Percentiles rank a stretch among this genome's conserved stretches.
phyloP scores from a whole-genome alignment of 2,113 vertebrate genomes.

The Microtus montanus region DNA sequence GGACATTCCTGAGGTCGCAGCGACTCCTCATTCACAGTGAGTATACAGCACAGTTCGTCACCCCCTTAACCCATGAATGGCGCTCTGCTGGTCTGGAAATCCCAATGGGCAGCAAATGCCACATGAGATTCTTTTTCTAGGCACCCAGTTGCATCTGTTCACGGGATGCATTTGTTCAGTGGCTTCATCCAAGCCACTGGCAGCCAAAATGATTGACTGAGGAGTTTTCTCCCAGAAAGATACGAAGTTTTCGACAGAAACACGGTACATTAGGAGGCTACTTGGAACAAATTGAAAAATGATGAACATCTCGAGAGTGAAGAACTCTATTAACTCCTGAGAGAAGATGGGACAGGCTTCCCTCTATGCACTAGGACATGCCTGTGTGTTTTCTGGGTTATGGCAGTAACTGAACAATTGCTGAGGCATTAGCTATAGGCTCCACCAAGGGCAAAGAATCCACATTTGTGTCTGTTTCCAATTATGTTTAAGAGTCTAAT shows the following conservation, averaged over 20 bases:
- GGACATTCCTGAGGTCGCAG: background rate
- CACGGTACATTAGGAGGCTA: background rate
- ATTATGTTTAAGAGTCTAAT: constrained; percentile 35
- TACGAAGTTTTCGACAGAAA: constrained; percentile 55
- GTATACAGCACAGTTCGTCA: background rate
- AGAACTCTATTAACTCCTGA: background rate
- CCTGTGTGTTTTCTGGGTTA: constrained; percentile 41
- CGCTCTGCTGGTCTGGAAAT: background rate
- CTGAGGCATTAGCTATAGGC: background rate
- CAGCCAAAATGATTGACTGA: constrained; percentile 17
- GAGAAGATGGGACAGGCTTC: background rate
- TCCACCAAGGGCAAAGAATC: constrained; percentile 22
- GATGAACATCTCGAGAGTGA: background rate
- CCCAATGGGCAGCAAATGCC: background rate
- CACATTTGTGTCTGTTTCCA: constrained; percentile 34
- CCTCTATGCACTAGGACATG: background rate
- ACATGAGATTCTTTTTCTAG: background rate
- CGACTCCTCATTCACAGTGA: background rate
- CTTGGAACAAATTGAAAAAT: constrained; percentile 41
- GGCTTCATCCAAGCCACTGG: background rate
- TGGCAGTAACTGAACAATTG: background rate
- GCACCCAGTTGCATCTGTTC: background rate
- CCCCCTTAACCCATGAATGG: background rate
- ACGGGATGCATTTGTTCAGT: too few species aligned
- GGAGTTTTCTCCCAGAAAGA: constrained; percentile 36